A percentile compares a stretch with the other conserved stretches of the same genome.
These are phyloP conservation scores for Heterodera carotae DNA, from an alignment of 1,140 invertebrate genomes.

Conservation along the genomic window DNA sequence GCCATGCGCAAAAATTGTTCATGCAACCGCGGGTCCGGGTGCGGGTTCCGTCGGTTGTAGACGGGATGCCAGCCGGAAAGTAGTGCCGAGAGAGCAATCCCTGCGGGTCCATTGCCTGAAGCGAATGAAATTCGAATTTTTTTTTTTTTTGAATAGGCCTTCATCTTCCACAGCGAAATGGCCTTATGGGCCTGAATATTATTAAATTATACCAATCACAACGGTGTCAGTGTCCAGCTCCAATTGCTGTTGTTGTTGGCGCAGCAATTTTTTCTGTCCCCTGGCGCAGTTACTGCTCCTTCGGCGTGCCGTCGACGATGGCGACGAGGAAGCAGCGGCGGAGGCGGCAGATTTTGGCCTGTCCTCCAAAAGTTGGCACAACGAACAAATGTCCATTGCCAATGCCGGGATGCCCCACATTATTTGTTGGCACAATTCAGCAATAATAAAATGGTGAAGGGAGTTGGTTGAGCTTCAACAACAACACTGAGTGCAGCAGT, in stretches of 20 bases:
- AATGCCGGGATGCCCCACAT: no score
- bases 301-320: no score
- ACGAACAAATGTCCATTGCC: no score
- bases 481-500: no score
- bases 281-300: no score
- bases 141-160: neutral
- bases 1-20: slow-evolving; percentile 23
- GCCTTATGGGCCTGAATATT: neutral
- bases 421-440: no score
- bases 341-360: no score
- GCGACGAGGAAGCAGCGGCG: no score
- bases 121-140: slow-evolving; percentile 18
- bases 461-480: no score
- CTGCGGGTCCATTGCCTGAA: slow-evolving; percentile 61
- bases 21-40: slow-evolving; percentile 51
- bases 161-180: neutral
- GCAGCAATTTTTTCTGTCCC: no score
- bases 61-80: slow-evolving; percentile 57
- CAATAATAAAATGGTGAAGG: no score
- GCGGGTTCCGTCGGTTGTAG: slow-evolving; percentile 48
- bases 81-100: slow-evolving; percentile 59
- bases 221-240: slow-evolving; percentile 18
- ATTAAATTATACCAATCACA: slow-evolving; percentile 13
- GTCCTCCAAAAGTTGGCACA: no score
- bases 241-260: neutral